Base-by-base conservation (phyloP, 2,888 invertebrate species). In the Ophion ellenae region DNA sequence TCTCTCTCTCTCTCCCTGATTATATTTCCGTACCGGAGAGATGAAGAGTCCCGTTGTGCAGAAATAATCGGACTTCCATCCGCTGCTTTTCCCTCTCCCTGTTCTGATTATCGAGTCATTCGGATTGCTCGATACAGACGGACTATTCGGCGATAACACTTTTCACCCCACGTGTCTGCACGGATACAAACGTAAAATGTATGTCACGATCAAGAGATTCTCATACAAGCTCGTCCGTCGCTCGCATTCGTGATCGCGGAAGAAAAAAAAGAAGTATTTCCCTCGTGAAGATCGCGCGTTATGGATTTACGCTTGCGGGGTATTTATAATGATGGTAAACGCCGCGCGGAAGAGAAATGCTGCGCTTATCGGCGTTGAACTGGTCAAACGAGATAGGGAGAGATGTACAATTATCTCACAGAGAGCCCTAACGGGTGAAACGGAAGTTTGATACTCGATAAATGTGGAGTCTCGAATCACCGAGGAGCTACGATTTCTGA, bases 71-170 rank as follows among this genome's bases (percentile, higher is more conserved):
- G 24, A 73, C 76, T 78, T 74, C 70, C 77, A 74, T 81, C 67
- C 79, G 76, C 81, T 86, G 63, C 70, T 77, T 83, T 77, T 63
- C 53, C 63, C 20, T 57, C 73, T 67, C 59, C 45, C 40, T 45
- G n/a, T 64, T 45, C 32, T 40, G 20, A 67, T 74, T 70, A 84
- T 71, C 61, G 59, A 45, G 24, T 64, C 73, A 67, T 64, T 74
- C 63, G 70, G 64, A 69, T 64, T 79, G 71, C 80, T 73, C 63
- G 81, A 77, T 69, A 80, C 24, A 69, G 61, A 57, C 57, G 45
- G 67, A 24, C 67, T 67, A 57, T 74, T 74, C 45, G 11, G 14
- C 40, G 89, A 91, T 91, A 92, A 91, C 89, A 90, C 89, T 90
- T 90, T 89, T 88, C 90, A 90, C 79, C 76, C 11, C 66, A 75